Percentiles rank a stretch among this genome's conserved stretches.
These are phyloP conservation scores for Carassius carassius DNA, from an alignment of 2,113 vertebrate genomes.

Conservation along the genomic window DNA sequence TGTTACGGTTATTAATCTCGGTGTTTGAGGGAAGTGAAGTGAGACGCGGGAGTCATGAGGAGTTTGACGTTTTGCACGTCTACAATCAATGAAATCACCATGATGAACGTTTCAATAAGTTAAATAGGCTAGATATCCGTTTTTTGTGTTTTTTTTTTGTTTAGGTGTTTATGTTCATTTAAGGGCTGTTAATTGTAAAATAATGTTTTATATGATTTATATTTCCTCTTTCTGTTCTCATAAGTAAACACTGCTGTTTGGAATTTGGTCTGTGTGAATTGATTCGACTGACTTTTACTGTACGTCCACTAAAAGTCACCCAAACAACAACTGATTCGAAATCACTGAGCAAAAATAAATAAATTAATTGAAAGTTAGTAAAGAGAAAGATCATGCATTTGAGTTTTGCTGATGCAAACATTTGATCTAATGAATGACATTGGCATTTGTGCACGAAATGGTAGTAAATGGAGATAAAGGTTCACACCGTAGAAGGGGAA, in stretches of 20 bases:
- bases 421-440: neutral
- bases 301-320: neutral
- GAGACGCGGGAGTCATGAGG: slow-evolving; percentile 9
- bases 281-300: neutral
- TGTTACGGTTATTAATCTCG: neutral
- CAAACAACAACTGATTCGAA: neutral
- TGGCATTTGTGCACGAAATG: too few species aligned
- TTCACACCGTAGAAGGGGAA: neutral
- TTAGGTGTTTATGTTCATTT: neutral
- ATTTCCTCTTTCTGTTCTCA: neutral
- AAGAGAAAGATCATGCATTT: too few species aligned
- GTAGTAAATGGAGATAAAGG: neutral
- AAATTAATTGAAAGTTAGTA: neutral
- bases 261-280: neutral
- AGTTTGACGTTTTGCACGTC: slow-evolving; percentile 4
- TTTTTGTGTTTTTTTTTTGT: neutral
- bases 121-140: neutral
- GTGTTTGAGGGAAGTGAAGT: neutral
- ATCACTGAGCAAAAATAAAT: neutral
- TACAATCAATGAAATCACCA: neutral
- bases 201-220: neutral
- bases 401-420: neutral
- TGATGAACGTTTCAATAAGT: neutral
- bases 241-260: neutral
- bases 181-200: neutral